These are phyloP conservation scores for Drosophila macrospina DNA, from an alignment of 2,888 invertebrate species.

Conservation along the genomic window DNA sequence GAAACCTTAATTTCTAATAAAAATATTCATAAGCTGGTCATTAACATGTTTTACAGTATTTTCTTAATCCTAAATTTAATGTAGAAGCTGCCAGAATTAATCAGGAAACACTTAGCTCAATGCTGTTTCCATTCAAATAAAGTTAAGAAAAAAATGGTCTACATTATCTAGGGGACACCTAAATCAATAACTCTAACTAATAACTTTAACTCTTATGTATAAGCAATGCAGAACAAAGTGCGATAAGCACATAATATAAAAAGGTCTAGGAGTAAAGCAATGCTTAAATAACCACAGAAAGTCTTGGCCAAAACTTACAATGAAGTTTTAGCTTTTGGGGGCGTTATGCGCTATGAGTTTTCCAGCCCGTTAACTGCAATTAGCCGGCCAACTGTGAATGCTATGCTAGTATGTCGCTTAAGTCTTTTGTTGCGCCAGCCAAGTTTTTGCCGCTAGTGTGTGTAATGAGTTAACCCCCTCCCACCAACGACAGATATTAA, in stretches of 20 bases:
- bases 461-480: conserved; percentile 13
- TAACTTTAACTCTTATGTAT: too few species aligned
- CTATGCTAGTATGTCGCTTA: conserved; percentile 28
- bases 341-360: conserved; percentile 40
- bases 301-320: neutral
- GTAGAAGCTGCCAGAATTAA: too few species aligned
- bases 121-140: conserved; percentile 7
- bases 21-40: too few species aligned
- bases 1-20: neutral
- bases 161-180: too few species aligned
- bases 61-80: too few species aligned
- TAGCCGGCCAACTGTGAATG: conserved; percentile 25
- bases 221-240: too few species aligned
- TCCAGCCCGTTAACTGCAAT: conserved; percentile 62
- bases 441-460: conserved; percentile 37
- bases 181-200: too few species aligned
- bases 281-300: neutral
- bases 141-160: too few species aligned
- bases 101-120: too few species aligned
- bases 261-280: too few species aligned
- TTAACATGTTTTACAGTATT: too few species aligned
- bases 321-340: neutral
- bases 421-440: conserved; percentile 57
- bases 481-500: conserved; percentile 29
- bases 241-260: too few species aligned